Evolutionary conservation across 2,888 invertebrate species (phyloP).

Genomic region (Eilema sororculum): DNA sequence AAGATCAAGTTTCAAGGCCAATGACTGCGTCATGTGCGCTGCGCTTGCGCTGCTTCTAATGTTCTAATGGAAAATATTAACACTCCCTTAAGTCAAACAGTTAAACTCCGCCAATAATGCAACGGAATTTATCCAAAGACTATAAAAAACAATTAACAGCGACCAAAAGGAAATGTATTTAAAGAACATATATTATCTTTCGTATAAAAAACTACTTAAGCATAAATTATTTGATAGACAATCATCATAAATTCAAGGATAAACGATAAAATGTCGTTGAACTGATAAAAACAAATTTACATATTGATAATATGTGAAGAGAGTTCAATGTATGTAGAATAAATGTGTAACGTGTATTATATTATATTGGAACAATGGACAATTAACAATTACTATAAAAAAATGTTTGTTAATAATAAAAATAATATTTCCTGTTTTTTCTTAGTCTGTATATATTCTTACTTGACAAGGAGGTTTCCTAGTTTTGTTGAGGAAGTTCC

Average conservation of each 20-base stretch:
- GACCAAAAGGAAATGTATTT: background rate
- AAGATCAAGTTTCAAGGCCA: conserved; percentile 55
- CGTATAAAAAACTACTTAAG: conserved; percentile 13
- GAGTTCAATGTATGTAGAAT: conserved; percentile 29
- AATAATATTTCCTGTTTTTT: background rate
- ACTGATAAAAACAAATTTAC: conserved; percentile 73
- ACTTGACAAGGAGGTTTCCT: background rate
- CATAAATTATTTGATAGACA: conserved; percentile 64
- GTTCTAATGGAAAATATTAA: conserved; percentile 36
- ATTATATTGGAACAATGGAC: conserved; percentile 33
- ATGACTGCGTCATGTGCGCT: conserved; percentile 50
- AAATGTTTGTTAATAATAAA: background rate
- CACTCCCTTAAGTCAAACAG: conserved; percentile 28
- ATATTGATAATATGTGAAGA: conserved; percentile 17
- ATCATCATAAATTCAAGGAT: conserved; percentile 79
- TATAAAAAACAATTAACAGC: background rate
- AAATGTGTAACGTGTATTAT: conserved; percentile 6
- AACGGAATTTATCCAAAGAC: background rate
- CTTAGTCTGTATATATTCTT: background rate
- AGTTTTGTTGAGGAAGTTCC: background rate
- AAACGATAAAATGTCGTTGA: conserved; percentile 80
- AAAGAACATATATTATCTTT: background rate
- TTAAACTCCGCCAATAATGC: background rate
- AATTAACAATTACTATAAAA: conserved; percentile 30
- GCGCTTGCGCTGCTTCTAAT: conserved; percentile 27